Conservation (phyloP, 2,888 invertebrate genomes). For the Stenolophus ochropezus region DNA sequence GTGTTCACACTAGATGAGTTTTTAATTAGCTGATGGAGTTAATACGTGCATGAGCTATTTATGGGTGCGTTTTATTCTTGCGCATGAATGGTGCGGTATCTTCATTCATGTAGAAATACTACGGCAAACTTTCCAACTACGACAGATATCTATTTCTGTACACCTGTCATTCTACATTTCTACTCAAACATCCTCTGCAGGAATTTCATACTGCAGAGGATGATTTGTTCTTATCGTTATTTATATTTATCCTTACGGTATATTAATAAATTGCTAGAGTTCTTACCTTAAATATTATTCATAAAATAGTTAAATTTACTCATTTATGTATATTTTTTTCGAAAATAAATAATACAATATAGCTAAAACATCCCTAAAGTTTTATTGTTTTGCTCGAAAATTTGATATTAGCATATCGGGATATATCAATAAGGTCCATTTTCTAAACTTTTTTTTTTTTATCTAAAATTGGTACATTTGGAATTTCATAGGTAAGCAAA, state of each 20-base stretch:
- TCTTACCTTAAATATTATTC: too few relatives aligned
- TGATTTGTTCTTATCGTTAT: not conserved
- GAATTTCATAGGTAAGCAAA: too few relatives aligned
- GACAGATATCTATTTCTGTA: slow-evolving; percentile 13
- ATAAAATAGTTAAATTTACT: too few relatives aligned
- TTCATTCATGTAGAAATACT: slow-evolving; percentile 26
- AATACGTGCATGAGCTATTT: not conserved
- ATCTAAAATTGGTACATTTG: too few relatives aligned
- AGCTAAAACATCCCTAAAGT: too few relatives aligned
- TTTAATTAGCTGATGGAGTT: slow-evolving; percentile 3
- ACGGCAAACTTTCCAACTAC: slow-evolving; percentile 20
- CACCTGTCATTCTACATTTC: not conserved
- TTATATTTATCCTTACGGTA: not conserved
- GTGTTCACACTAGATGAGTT: not conserved
- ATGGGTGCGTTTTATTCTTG: not conserved
- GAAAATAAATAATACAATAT: too few relatives aligned
- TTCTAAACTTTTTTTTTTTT: too few relatives aligned
- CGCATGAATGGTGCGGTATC: slow-evolving; percentile 12
- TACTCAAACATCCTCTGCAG: not conserved
- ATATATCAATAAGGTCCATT: too few relatives aligned
- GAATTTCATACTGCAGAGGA: not conserved
- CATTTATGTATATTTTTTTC: too few relatives aligned
- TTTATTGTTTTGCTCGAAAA: too few relatives aligned
- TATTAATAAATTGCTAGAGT: not conserved
- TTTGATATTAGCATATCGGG: too few relatives aligned